These are phyloP conservation scores for Chironomus riparius DNA, from an alignment of 2,888 invertebrate species.

Conservation along the genomic window DNA sequence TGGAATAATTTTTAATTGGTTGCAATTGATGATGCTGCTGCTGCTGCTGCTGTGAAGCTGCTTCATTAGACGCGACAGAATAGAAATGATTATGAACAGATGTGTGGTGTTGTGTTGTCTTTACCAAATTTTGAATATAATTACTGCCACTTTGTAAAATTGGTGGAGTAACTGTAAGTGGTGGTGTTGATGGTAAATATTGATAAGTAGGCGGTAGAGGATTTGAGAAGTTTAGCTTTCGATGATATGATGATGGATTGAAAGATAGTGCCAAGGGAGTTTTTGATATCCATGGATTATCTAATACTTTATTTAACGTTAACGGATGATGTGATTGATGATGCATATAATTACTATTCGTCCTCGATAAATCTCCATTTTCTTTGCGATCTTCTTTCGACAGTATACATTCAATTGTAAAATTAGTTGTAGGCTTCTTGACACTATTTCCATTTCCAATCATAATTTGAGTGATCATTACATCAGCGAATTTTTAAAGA, in stretches of 20 bases:
- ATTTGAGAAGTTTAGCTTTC: background rate
- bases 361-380: background rate
- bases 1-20: background rate
- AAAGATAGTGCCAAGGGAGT: slow-evolving; percentile 8
- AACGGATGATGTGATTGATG: background rate
- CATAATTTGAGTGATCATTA: background rate
- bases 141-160: background rate
- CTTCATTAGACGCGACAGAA: background rate
- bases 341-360: background rate
- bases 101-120: slow-evolving; percentile 1
- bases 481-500: background rate
- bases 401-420: slow-evolving; percentile 25
- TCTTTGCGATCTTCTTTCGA: background rate
- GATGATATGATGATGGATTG: slow-evolving; percentile 2
- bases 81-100: slow-evolving; percentile 20
- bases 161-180: background rate
- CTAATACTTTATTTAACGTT: slow-evolving; percentile 19
- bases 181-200: background rate
- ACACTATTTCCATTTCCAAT: background rate
- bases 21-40: background rate
- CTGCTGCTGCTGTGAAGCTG: background rate
- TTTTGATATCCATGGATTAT: slow-evolving; percentile 26
- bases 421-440: slow-evolving; percentile 14
- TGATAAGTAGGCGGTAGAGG: background rate
- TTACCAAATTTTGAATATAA: background rate